A percentile compares a stretch with the other conserved stretches of the same genome.
Evolutionary conservation across 2,888 invertebrate species (phyloP).

Genomic region (Dryococelus australis): DNA sequence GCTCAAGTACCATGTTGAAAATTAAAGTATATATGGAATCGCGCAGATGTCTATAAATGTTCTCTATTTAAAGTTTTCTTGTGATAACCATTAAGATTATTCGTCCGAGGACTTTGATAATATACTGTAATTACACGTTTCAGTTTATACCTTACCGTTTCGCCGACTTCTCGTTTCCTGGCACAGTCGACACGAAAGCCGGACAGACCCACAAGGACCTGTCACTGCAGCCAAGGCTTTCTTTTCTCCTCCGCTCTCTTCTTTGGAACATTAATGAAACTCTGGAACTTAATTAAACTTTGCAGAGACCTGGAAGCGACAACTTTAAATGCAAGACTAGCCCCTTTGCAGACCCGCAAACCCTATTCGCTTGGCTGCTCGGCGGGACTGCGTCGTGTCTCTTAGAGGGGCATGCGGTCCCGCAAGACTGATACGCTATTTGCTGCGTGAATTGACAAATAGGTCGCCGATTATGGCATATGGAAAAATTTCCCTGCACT

Average conservation of each 20-base stretch:
- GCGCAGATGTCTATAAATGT: no score
- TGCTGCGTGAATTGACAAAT: no score
- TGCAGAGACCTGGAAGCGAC: not conserved
- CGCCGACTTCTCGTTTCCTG: not conserved
- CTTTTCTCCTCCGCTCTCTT: not conserved
- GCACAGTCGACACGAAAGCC: not conserved
- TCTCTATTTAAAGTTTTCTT: no score
- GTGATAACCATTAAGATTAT: no score
- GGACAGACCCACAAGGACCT: not conserved
- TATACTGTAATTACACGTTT: no score
- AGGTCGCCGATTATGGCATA: no score
- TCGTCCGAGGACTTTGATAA: no score
- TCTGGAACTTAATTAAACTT: not conserved
- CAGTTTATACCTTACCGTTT: not conserved
- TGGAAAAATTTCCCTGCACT: no score
- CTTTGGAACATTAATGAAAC: not conserved
- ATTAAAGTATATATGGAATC: no score
- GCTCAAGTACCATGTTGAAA: no score
- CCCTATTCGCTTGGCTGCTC: not conserved
- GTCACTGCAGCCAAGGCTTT: not conserved
- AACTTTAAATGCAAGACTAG: not conserved
- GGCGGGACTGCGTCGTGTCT: not conserved
- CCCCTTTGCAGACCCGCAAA: not conserved
- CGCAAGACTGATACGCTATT: no score
- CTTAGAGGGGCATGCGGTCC: not conserved